Evolutionary conservation across 2,888 invertebrate species (phyloP), one percentile per base, ranked within the genome.

Genomic region (Agrilus cyanescens): DNA sequence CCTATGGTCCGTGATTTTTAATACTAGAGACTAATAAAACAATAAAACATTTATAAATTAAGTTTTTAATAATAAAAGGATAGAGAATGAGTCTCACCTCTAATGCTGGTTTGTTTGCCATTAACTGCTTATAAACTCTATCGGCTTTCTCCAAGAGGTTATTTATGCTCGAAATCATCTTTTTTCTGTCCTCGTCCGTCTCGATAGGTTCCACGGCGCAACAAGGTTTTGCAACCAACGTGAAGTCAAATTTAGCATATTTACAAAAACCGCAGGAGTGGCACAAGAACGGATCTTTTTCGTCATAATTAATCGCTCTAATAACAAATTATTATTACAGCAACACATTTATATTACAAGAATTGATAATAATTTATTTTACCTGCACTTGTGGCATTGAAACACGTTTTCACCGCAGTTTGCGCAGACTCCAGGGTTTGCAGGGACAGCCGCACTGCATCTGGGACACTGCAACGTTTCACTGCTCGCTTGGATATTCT

Each of bases 201-300:
- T 96, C 94, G 15, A 97, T 95, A 10, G 93, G 91, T 69, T 97
- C 96, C 1, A 97, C 94, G 14, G 95, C 95, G 66, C 91, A 96
- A 60, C 91, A 94, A 1, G 91, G 86, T 15, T 89, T 80, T 4
- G 89, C 93, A 4, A 84, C 83, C 44, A 96, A 73, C 8, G 88
- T 89, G 68, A 94, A 91, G 69, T 98, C 97, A 65, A 97, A 96
- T 69, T 97, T 95, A 30, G 96, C 97, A 68, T 97, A 97, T 70
- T 97, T 97, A 72, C 97, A 98, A 71, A 94, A 97, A 1, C 97
- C 97, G 67, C 98, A 98, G 4, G 95, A 88, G 67, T 96, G 96
- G 62, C 98, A 98, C 16, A 98, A 71, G 77, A 97, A 98, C 0
- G 97, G 97, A 69, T 97, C 97, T 64, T 95, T 94, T 65, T 97